Evolutionary conservation across 2,888 invertebrate genomes (phyloP).

Genomic region (Gortyna flavago): DNA sequence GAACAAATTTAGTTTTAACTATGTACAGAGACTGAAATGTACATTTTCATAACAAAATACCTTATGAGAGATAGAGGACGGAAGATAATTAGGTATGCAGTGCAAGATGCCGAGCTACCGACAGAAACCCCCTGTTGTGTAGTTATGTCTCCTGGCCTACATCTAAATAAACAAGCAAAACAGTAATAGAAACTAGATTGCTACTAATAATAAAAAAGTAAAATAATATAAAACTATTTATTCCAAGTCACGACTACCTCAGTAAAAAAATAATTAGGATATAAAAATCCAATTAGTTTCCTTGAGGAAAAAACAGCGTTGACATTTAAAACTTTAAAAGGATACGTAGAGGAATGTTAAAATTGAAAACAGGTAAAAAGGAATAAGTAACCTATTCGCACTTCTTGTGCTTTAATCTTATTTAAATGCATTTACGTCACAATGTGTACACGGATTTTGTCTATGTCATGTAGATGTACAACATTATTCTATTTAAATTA

Average conservation of each 20-base stretch:
- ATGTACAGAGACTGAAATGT: not conserved
- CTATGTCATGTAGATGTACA: not conserved
- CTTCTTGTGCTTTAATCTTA: slow-evolving; percentile 18
- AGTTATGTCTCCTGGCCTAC: not conserved
- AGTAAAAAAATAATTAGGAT: slow-evolving; percentile 41
- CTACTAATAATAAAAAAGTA: not conserved
- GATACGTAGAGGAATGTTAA: slow-evolving; percentile 26
- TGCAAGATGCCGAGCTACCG: not conserved
- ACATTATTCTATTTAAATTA: no score
- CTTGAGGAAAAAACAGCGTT: slow-evolving; percentile 51
- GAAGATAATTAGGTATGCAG: no score
- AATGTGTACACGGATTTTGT: not conserved
- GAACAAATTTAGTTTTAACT: not conserved
- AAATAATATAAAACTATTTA: slow-evolving; percentile 16
- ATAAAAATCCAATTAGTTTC: slow-evolving; percentile 56
- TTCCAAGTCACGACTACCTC: slow-evolving; percentile 43
- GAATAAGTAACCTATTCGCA: not conserved
- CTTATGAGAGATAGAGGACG: not conserved
- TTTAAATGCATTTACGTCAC: not conserved
- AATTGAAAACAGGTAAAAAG: slow-evolving; percentile 25
- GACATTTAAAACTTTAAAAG: slow-evolving; percentile 59
- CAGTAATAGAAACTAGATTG: not conserved
- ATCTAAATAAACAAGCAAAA: slow-evolving; percentile 12
- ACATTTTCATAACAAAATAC: not conserved
- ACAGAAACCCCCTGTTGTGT: not conserved